A percentile compares a stretch with the other conserved stretches of the same genome.
phyloP scores from a whole-genome alignment of 2,113 vertebrate species.

The Paralichthys olivaceus region DNA sequence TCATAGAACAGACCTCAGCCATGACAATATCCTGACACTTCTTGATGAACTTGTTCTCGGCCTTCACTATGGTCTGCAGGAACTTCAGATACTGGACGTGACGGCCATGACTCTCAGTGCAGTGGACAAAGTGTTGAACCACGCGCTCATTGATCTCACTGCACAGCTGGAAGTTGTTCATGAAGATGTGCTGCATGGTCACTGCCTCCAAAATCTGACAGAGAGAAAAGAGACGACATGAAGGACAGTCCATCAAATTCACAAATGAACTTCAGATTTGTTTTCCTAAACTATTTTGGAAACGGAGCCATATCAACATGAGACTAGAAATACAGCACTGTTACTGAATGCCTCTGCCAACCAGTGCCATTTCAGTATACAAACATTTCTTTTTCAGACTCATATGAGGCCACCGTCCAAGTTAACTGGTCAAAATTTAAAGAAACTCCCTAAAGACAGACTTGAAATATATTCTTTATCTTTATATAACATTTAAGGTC shows the following conservation, averaged over 20 bases:
- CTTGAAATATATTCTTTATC: too few species aligned
- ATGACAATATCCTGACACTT: constrained; percentile 99
- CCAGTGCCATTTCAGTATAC: too few species aligned
- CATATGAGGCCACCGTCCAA: too few species aligned
- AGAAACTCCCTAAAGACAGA: too few species aligned
- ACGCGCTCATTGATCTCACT: constrained; percentile 96
- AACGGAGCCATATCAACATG: too few species aligned
- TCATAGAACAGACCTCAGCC: constrained; percentile 88
- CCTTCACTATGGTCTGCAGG: constrained; percentile 98
- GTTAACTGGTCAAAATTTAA: too few species aligned
- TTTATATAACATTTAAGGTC: too few species aligned
- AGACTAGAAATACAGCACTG: too few species aligned
- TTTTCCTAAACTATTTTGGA: too few species aligned
- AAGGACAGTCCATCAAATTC: not conserved
- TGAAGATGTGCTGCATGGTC: constrained; percentile 99
- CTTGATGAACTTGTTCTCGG: constrained; percentile 97
- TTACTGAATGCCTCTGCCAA: too few species aligned
- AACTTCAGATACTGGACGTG: constrained; percentile 98
- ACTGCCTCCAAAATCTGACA: constrained; percentile 93
- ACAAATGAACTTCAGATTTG: too few species aligned
- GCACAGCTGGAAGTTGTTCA: constrained; percentile 99
- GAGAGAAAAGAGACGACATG: not conserved
- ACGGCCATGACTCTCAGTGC: constrained; percentile 95
- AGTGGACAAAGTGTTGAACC: constrained; percentile 99
- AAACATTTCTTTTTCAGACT: too few species aligned